phyloP scores from a whole-genome alignment of 1,140 invertebrate species.

The Pseudoatta argentina region DNA sequence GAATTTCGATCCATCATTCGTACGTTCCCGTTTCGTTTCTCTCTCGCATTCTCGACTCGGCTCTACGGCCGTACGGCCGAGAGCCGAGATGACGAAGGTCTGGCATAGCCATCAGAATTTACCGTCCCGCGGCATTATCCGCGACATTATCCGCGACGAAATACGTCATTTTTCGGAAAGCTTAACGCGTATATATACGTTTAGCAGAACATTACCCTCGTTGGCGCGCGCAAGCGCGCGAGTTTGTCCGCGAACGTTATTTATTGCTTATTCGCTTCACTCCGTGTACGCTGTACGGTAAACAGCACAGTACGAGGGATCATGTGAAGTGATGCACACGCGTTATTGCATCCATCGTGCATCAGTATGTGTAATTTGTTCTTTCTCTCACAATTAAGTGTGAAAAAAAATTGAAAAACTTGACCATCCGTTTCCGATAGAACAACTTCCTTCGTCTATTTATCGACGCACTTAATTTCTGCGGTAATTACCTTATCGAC shows the following conservation, averaged over 20 bases:
- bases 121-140: constrained; percentile 50
- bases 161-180: constrained; percentile 61
- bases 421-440: constrained; percentile 38
- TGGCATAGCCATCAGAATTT: constrained; percentile 63
- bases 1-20: constrained; percentile 69
- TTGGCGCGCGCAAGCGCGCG: not conserved
- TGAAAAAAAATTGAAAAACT: constrained; percentile 70
- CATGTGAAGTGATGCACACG: constrained; percentile 60
- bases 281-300: constrained; percentile 11
- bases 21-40: constrained; percentile 24
- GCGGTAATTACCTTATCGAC: constrained; percentile 64
- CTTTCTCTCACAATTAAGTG: constrained; percentile 5
- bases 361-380: constrained; percentile 41
- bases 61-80: not conserved
- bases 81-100: not conserved
- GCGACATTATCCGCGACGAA: constrained; percentile 61
- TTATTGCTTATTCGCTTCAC: constrained; percentile 69
- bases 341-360: constrained; percentile 51
- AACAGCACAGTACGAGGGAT: constrained; percentile 40
- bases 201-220: constrained; percentile 69
- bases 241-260: constrained; percentile 59
- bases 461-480: constrained; percentile 67
- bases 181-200: constrained; percentile 62
- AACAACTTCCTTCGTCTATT: constrained; percentile 59
- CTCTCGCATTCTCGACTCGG: not conserved